Evolutionary conservation across 2,888 invertebrate species (phyloP).

Genomic region (Philereme transversata): DNA sequence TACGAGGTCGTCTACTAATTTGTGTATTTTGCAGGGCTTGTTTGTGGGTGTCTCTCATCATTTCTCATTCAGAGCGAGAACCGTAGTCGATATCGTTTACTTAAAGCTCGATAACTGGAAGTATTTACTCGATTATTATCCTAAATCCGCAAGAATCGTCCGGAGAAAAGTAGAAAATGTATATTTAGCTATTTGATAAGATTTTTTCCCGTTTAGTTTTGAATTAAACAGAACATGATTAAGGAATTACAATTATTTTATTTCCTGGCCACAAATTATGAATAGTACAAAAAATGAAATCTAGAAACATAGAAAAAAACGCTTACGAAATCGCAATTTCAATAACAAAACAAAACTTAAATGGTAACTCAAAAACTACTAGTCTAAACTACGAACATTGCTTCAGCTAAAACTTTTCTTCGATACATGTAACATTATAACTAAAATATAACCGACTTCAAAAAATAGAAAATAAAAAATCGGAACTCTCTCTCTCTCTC

Average conservation of each 20-base stretch:
- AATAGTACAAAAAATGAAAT: constrained; percentile 7
- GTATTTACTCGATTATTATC: constrained; percentile 75
- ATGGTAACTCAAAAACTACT: constrained; percentile 5
- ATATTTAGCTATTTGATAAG: constrained; percentile 65
- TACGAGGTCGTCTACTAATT: background rate
- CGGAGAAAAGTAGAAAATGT: constrained; percentile 74
- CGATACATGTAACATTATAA: background rate
- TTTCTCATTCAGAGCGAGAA: constrained; percentile 81
- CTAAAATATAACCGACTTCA: too few species aligned
- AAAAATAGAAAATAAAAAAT: too few species aligned
- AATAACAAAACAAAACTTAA: constrained; percentile 5
- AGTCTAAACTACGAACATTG: constrained; percentile 6
- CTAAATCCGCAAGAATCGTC: constrained; percentile 69
- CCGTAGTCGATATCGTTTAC: constrained; percentile 79
- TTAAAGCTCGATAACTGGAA: constrained; percentile 80
- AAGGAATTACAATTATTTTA: constrained; percentile 23
- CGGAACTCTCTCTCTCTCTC: too few species aligned
- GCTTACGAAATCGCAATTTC: background rate
- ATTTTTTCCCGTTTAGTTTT: constrained; percentile 19
- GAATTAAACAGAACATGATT: constrained; percentile 30
- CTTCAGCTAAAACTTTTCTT: constrained; percentile 13
- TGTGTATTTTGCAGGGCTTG: constrained; percentile 67
- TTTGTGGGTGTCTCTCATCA: constrained; percentile 80
- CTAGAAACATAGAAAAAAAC: background rate
- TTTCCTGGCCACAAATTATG: constrained; percentile 11